Conservation (phyloP, 2,888 invertebrate species). For the Scrobipalpa atriplicella region DNA sequence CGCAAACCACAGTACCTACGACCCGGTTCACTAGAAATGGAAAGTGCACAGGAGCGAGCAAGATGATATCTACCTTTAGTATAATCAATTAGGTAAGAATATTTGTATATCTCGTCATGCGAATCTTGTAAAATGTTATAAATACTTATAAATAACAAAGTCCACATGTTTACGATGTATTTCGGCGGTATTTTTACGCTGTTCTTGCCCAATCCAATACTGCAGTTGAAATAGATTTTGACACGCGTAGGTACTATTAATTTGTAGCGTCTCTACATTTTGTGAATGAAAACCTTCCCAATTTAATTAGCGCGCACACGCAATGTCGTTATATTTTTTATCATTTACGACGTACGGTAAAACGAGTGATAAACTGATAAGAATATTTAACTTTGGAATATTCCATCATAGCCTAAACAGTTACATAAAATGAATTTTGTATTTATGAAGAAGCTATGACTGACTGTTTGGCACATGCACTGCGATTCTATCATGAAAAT, state of each 20-base stretch:
- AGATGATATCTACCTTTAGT: conserved; percentile 44
- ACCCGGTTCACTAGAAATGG: conserved; percentile 33
- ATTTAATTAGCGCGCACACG: neutral
- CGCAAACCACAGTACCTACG: conserved; percentile 34
- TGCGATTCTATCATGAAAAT: too few species aligned
- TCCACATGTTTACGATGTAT: conserved; percentile 24
- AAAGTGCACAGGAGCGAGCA: conserved; percentile 41
- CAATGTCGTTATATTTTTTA: neutral
- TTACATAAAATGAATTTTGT: neutral
- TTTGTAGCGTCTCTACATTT: neutral
- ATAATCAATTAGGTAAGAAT: conserved; percentile 15
- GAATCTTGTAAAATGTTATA: neutral
- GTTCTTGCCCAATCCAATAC: conserved; percentile 14
- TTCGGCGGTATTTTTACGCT: neutral
- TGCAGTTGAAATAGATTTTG: neutral
- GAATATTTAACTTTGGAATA: neutral
- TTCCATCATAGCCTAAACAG: neutral
- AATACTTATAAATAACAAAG: conserved; percentile 21
- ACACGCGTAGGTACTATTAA: neutral
- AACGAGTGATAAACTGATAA: neutral
- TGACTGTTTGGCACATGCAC: too few species aligned
- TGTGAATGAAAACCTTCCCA: neutral
- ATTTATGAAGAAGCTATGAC: too few species aligned
- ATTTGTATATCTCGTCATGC: neutral
- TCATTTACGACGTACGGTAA: neutral